Conservation (phyloP, 2,797 vertebrate species). For the Kryptolebias ocellatus region DNA sequence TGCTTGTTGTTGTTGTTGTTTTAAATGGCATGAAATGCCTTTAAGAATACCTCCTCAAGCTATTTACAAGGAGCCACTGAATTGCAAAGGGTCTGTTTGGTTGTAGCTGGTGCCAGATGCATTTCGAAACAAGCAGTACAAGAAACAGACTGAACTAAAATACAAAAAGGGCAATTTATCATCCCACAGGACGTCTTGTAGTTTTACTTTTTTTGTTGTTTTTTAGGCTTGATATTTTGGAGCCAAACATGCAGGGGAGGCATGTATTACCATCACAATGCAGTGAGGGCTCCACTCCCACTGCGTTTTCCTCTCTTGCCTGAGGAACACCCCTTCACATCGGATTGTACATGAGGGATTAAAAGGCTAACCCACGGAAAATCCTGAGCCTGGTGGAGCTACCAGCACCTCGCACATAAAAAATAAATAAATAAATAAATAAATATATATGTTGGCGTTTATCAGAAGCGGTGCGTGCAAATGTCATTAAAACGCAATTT, state of each 20-base stretch:
- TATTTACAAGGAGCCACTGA: not conserved
- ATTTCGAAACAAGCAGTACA: not conserved
- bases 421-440: too few species aligned
- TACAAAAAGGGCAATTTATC: slow-evolving; percentile 7
- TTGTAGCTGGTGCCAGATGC: not conserved
- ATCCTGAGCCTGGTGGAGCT: slow-evolving; percentile 41
- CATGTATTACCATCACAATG: slow-evolving; percentile 50
- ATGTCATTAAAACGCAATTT: slow-evolving; percentile 61
- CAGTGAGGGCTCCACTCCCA: slow-evolving; percentile 54
- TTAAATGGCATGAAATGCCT: not conserved
- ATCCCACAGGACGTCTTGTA: slow-evolving; percentile 1
- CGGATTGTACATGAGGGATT: slow-evolving; percentile 70
- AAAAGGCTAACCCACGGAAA: slow-evolving; percentile 70
- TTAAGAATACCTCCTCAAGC: not conserved
- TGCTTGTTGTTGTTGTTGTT: too few species aligned
- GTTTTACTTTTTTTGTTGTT: slow-evolving; percentile 11
- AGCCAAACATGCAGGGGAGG: slow-evolving; percentile 13
- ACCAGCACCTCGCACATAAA: slow-evolving; percentile 34
- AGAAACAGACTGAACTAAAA: not conserved
- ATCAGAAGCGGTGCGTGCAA: slow-evolving; percentile 32
- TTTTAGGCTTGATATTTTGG: slow-evolving; percentile 24
- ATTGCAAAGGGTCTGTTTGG: not conserved
- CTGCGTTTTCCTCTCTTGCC: slow-evolving; percentile 45
- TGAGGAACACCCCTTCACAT: slow-evolving; percentile 68
- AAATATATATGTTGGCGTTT: slow-evolving; percentile 32